Base-by-base conservation (phyloP, 2,888 invertebrate species). In the Allacma fusca region DNA sequence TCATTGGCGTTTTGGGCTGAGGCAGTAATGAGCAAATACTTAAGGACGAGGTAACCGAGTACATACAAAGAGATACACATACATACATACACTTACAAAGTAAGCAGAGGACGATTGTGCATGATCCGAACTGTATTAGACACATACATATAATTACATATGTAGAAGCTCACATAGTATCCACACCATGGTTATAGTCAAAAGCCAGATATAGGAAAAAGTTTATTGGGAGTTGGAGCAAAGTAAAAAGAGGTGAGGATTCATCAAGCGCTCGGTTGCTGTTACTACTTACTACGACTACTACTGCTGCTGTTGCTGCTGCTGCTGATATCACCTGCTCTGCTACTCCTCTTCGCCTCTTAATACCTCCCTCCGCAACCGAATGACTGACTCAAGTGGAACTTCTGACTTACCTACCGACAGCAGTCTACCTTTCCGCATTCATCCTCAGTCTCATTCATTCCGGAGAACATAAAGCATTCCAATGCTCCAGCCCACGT, bases 361-460 rank as follows among this genome's bases (percentile, higher is more conserved):
- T 68, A 69, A 68, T 68, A 62, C 69, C 75, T 57, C 59, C 69
- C 75, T 77, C 67, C 29, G 29, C 40, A 74, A 64, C 74, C 74
- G 68, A 75, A 50, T 68, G 67, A 75, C 67, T 75, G 68, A 67
- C 75, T 75, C 75, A 75, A 75, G 75, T 75, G 75, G 29, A 68
- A 75, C 70, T 59, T 50, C 40, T 70, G 59, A 29, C 70, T 76
- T 50, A 50, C 50, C 50, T 21, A 43, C 26, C n/a, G 26, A 26
- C 62, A 23, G 26, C 73, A 73, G 19, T 23, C 69, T 75, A 59
- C 68, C 68, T 69, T 75, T 69, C 68, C 75, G 57, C 68, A 68
- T 68, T 75, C 57, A 65, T 64, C 71, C 65, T 71, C 77, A 72
- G 77, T 77, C 72, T 77, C 72, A 72, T 73, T 77, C 77, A 71